Base-by-base conservation (phyloP, 1,140 invertebrate genomes). In the Drosophila murphyi region DNA sequence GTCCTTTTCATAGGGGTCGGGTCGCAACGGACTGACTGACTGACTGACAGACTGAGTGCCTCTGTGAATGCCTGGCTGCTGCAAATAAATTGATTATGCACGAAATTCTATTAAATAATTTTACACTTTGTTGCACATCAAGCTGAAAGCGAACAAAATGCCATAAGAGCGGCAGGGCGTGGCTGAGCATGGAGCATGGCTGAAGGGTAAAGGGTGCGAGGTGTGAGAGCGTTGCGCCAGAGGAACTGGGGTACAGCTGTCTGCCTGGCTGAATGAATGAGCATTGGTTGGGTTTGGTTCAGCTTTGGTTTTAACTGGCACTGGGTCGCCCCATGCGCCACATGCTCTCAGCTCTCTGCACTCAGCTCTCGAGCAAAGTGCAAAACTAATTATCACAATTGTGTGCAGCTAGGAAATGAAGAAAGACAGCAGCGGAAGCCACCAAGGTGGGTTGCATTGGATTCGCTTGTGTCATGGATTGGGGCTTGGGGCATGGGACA, bases 31-130 rank as follows among this genome's bases (percentile, higher is more conserved):
- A 75, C 48, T 43, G 48, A 3, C 3, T 28, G 35, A 61, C 47
- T 51, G 32, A 50, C 37, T 51, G 62, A 50, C 64, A 41, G 51
- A 59, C 61, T 50, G 69, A 72, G 45, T 74, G 50, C 54, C 60
- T 67, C 47, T 43, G 37, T 72, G 48, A 75, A 71, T 75, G 76
- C 68, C 70, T 74, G 72, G 62, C 52, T 78, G 80, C 70, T 91
- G 87, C 88, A 90, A 83, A 91, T 91, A 83, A 91, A 90, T 89
- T 90, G 87, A 90, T 90, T 90, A 90, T 90, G 82, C 86, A 86
- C 86, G 64, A 90, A 90, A 90, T 90, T 90, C 79, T 87, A 91
- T 86, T 82, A 80, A 86, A 88, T 80, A 82, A 91, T 91, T 91
- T 89, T 86, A 82, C 89, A 91, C 83, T 91, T 91, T 89, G 89